Percentiles rank a stretch among this genome's conserved stretches.
These are phyloP conservation scores for Antennarius striatus DNA, from an alignment of 2,113 vertebrate genomes.

Conservation along the genomic window DNA sequence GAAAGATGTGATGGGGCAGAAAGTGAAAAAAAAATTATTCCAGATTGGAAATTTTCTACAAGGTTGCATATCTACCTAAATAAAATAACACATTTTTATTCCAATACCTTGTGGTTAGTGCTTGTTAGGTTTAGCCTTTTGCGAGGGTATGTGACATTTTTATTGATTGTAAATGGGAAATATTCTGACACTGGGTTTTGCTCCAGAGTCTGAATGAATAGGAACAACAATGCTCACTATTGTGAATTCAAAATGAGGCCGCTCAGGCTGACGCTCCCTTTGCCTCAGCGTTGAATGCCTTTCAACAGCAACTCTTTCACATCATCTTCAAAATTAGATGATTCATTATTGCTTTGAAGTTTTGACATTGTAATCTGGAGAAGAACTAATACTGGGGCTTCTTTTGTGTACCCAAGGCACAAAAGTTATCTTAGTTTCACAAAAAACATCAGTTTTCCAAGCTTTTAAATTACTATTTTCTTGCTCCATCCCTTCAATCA, in stretches of 20 bases:
- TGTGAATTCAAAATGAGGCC: not conserved
- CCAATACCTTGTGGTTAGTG: not conserved
- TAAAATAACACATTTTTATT: conserved; percentile 27
- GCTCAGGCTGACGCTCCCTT: not conserved
- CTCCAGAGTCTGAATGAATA: conserved; percentile 1
- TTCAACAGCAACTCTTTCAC: conserved; percentile 10
- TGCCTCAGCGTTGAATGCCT: conserved; percentile 2
- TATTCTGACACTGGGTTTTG: not conserved
- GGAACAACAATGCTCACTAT: conserved; percentile 2
- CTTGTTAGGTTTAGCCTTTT: not conserved
- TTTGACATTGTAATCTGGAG: conserved; percentile 46
- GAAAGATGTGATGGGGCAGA: conserved; percentile 8
- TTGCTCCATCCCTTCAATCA: conserved; percentile 58
- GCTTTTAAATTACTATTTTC: conserved; percentile 69
- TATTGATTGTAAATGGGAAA: conserved; percentile 18
- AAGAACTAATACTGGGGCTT: conserved; percentile 41
- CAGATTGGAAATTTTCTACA: not conserved
- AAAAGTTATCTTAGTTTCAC: conserved; percentile 31
- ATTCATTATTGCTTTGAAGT: conserved; percentile 30
- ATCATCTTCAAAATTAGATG: conserved; percentile 7
- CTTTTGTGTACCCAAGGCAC: conserved; percentile 18
- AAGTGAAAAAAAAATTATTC: conserved; percentile 12
- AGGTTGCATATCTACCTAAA: conserved; percentile 31
- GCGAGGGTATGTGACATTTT: conserved; percentile 1
- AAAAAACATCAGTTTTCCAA: conserved; percentile 29